Conservation (phyloP, 2,797 vertebrate species). For the Taenioides sp. region DNA sequence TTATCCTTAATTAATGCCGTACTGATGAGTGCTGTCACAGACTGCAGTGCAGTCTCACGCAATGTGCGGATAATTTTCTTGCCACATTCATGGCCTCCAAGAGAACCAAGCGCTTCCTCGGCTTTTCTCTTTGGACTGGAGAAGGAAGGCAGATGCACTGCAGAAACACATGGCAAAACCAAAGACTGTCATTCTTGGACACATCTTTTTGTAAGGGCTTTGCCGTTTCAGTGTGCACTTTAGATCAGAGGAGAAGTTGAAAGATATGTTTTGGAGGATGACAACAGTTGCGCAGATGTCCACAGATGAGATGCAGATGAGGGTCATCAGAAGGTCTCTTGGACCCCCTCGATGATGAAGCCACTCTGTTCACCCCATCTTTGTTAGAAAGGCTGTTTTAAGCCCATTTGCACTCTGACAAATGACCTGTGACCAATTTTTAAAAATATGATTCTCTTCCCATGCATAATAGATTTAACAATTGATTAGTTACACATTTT, state of each 20-base stretch:
- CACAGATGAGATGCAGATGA: slow-evolving; percentile 51
- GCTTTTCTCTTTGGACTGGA: slow-evolving; percentile 49
- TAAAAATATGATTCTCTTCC: slow-evolving; percentile 54
- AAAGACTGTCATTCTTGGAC: slow-evolving; percentile 64
- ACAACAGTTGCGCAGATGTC: slow-evolving; percentile 36
- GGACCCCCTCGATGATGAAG: slow-evolving; percentile 26
- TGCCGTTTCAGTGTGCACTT: slow-evolving; percentile 32
- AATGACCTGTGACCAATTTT: slow-evolving; percentile 66
- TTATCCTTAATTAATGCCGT: slow-evolving; percentile 79
- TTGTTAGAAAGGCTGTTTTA: slow-evolving; percentile 64
- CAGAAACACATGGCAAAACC: slow-evolving; percentile 70
- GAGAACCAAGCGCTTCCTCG: slow-evolving; percentile 52
- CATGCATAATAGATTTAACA: slow-evolving; percentile 37
- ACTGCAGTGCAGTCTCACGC: slow-evolving; percentile 75
- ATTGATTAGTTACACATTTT: slow-evolving; percentile 24
- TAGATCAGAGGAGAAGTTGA: slow-evolving; percentile 35
- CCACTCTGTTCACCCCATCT: slow-evolving; percentile 42
- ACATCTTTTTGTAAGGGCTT: slow-evolving; percentile 40
- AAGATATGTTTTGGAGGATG: slow-evolving; percentile 42
- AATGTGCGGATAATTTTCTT: slow-evolving; percentile 63
- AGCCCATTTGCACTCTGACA: slow-evolving; percentile 63
- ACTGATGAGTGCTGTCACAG: slow-evolving; percentile 75
- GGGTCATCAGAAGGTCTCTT: slow-evolving; percentile 56
- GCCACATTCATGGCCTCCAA: slow-evolving; percentile 59
- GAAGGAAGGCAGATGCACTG: slow-evolving; percentile 68